Conservation (phyloP, 2,113 vertebrate species). For the Andinoacara biseriatus region DNA sequence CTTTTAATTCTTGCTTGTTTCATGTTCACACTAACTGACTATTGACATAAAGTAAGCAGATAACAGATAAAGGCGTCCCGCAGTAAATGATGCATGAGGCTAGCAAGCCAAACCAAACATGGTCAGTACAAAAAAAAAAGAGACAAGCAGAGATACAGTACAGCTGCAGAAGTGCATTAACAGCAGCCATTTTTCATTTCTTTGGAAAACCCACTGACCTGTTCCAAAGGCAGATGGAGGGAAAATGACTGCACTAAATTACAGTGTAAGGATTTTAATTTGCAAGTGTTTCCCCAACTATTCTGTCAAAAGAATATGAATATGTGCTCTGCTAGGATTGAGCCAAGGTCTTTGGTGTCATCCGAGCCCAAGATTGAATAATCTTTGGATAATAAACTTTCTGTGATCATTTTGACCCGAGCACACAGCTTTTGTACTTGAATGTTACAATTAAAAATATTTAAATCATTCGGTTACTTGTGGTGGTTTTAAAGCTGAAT, state of each 20-base stretch:
- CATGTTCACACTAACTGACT: background rate
- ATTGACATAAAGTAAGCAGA: background rate
- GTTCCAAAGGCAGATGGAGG: slow-evolving; percentile 51
- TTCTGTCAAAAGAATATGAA: background rate
- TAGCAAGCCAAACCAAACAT: background rate
- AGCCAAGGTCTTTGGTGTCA: slow-evolving; percentile 16
- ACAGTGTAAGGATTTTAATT: slow-evolving; percentile 42
- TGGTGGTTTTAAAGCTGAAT: background rate
- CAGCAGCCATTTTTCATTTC: slow-evolving; percentile 33
- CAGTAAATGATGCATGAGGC: background rate
- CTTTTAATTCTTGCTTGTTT: background rate
- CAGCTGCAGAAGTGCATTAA: slow-evolving; percentile 33
- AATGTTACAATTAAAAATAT: background rate
- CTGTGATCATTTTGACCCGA: background rate
- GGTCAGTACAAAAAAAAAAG: background rate
- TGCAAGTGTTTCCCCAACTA: slow-evolving; percentile 19
- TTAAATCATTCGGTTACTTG: background rate
- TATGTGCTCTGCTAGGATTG: background rate
- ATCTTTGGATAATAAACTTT: background rate
- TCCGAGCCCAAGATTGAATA: background rate
- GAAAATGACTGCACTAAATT: slow-evolving; percentile 43
- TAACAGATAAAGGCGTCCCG: background rate
- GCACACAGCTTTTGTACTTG: background rate
- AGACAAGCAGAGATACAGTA: background rate
- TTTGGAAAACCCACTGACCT: slow-evolving; percentile 46